phyloP scores from a whole-genome alignment of 92 coral and sea anemone species.

The Parazoanthus atlanticus region DNA sequence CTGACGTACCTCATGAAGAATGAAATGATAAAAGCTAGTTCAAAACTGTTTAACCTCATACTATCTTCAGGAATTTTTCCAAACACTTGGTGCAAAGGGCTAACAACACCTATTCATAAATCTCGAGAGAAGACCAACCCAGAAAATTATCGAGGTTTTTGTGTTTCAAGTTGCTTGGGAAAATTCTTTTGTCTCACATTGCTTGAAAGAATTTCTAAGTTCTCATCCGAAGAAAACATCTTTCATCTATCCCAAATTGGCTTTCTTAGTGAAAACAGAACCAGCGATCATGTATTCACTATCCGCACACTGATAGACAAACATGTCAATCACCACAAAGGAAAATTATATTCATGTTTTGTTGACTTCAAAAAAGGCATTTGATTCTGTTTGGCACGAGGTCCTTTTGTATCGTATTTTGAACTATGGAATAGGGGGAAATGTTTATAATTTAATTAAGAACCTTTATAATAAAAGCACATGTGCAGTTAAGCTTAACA shows the following conservation, averaged over 20 bases:
- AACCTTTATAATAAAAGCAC: constrained; percentile 26
- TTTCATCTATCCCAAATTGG: constrained; percentile 16
- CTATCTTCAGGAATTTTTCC: constrained; percentile 22
- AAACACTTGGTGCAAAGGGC: constrained; percentile 19
- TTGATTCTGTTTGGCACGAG: constrained; percentile 64
- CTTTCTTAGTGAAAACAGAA: not conserved
- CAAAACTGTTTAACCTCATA: constrained; percentile 26
- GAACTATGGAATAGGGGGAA: constrained; percentile 39
- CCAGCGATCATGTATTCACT: constrained; percentile 40
- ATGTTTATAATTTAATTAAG: constrained; percentile 52
- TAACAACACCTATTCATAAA: constrained; percentile 14
- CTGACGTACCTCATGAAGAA: not conserved
- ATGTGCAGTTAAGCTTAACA: no score
- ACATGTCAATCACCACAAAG: constrained; percentile 5
- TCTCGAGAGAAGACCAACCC: constrained; percentile 18
- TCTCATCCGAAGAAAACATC: not conserved
- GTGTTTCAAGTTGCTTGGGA: constrained; percentile 18
- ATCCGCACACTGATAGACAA: constrained; percentile 25
- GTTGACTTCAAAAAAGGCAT: constrained; percentile 63
- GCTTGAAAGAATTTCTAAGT: constrained; percentile 14
- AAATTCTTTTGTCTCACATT: constrained; percentile 14
- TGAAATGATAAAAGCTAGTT: constrained; percentile 35
- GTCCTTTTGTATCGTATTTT: constrained; percentile 34
- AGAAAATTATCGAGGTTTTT: constrained; percentile 22
- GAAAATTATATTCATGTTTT: constrained; percentile 55